These are phyloP conservation scores for Gephyroberyx darwinii DNA, from an alignment of 2,797 vertebrate species.

Conservation along the genomic window DNA sequence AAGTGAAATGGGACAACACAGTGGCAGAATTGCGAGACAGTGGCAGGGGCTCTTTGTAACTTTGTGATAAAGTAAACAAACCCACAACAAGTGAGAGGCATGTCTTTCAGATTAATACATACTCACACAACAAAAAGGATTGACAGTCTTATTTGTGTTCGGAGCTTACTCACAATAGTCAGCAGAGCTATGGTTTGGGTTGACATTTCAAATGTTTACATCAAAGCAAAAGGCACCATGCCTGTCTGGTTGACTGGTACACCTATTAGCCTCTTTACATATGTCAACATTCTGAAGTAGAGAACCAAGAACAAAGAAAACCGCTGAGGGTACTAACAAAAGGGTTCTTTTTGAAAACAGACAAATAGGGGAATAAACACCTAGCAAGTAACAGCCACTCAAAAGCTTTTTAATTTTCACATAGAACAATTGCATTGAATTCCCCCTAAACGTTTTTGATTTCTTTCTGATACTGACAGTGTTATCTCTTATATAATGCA, in stretches of 20 bases:
- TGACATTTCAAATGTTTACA: constrained; percentile 73
- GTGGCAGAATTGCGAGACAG: constrained; percentile 34
- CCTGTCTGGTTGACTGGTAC: constrained; percentile 53
- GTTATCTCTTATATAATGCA: background rate
- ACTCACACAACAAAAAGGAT: constrained; percentile 45
- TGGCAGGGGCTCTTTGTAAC: constrained; percentile 36
- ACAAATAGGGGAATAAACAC: constrained; percentile 32
- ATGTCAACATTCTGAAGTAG: constrained; percentile 60
- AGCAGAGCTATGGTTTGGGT: constrained; percentile 40
- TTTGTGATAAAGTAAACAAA: constrained; percentile 60
- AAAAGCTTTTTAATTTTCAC: constrained; percentile 35
- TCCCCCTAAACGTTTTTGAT: background rate
- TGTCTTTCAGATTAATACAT: constrained; percentile 57
- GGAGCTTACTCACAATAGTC: constrained; percentile 40
- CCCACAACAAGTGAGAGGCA: constrained; percentile 51
- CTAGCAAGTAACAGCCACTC: constrained; percentile 29
- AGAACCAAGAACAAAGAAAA: constrained; percentile 57
- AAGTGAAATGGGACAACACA: constrained; percentile 63
- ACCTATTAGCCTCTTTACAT: constrained; percentile 72
- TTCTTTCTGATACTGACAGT: constrained; percentile 1
- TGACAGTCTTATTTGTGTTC: constrained; percentile 65
- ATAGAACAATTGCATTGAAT: background rate
- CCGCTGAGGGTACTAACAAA: constrained; percentile 35
- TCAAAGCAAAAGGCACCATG: constrained; percentile 53
- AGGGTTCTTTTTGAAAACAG: constrained; percentile 42